Base-by-base conservation (phyloP, 2,797 vertebrate species). In the Rallus crepitans region DNA sequence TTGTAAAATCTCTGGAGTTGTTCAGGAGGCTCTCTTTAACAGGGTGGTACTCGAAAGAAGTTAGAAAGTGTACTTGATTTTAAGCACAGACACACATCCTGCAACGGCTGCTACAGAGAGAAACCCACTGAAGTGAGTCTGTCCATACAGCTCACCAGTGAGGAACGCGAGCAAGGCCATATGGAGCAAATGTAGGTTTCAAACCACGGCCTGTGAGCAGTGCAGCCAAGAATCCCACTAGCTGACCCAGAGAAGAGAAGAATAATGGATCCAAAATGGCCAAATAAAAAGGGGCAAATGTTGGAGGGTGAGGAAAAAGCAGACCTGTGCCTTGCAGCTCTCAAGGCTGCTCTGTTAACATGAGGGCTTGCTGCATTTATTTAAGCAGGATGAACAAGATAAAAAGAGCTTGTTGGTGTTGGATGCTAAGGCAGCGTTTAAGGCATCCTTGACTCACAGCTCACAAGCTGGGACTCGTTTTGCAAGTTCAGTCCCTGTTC, bases 381-480 rank as follows among this genome's bases (percentile, higher is more conserved):
- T 96, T 88, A 84, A 94, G 73, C 53, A 66, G 90, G 73, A 77
- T 56, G 86, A 87, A 69, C n/a, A 75, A 91, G 90, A 86, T 83
- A 83, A 88, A 94, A 92, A 91, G 66, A 60, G 45, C 63, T 90
- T 94, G 71, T 83, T 91, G 84, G 63, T 82, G 82, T 93, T 94
- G 94, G 90, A 85, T 92, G 93, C 92, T 94, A 82, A 90, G 78
- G 95, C 82, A 85, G 76, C 77, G 63, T 61, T 95, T 83, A 92
- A 92, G 89, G 91, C 92, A 69, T 82, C 94, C 94, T 81, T 95
- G 82, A 89, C 93, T 95, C 89, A 95, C 86, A 90, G 70, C 61
- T 68, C 50, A 2, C 97, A 97, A 96, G 97, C 93, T 77, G 71
- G n/a, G 92, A 96, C 98, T 97, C 73, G 96, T 97, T 96, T 87